Evolutionary conservation across 2,797 vertebrate species (phyloP), one percentile per base, ranked within the genome.

Genomic region (Podarcis siculus): DNA sequence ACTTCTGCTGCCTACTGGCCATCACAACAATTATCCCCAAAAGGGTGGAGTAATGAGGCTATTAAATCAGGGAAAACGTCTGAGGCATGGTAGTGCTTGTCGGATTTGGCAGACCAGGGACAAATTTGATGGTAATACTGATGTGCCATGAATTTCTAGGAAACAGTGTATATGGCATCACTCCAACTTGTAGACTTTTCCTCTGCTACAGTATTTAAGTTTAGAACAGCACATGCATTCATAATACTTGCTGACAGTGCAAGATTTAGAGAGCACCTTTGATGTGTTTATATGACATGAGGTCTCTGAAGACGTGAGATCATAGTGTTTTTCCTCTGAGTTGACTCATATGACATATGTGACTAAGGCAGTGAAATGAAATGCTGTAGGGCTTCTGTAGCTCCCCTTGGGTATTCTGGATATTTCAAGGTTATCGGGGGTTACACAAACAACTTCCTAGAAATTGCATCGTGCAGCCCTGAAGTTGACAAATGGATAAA

Each of bases 401-500:
- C 37, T 25, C 27, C 35, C 79, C 86, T 91, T 90, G 78, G 42
- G 42, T 39, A 58, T 87, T 84, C 92, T 77, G 45, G 64, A 39
- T 75, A 83, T 27, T 92, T 58, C 45, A 93, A 86, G 58, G 67
- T 90, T 89, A 83, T 85, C 83, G 25, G 23, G 35, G 42, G 66
- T 83, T 83, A 32, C 13, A 37, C 37, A 90, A 88, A 90, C 30
- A 87, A 79, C 27, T 45, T 88, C 71, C 77, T 75, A 25, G 58
- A 1, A 73, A 93, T 91, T 92, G 66, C 83, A 89, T 64, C 82
- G 89, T 19, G 17, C 81, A 49, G 1, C 27, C 90, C 80, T 92
- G 69, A 90, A 21, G 86, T 32, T 45, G 90, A 91, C 0, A 5
- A 79, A 92, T n/a, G 25, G 21, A 87, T 88, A 92, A 91, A 2